Percentiles rank a stretch among this genome's conserved stretches.
Conservation (phyloP, 2,888 invertebrate species). For the Myathropa florea region DNA sequence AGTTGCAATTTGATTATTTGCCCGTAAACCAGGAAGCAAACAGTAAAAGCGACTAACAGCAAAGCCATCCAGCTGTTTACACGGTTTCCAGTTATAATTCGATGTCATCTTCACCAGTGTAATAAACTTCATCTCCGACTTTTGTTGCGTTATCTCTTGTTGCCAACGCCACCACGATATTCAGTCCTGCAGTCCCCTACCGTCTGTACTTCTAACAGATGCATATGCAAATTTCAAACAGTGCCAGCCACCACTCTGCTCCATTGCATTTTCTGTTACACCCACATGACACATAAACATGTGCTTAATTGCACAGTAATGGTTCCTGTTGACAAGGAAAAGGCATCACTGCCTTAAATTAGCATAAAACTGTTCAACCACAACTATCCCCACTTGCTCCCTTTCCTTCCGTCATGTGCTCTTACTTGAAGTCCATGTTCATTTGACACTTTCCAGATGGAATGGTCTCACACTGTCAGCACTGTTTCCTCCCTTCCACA, state of each 20-base stretch:
- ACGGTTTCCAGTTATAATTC: constrained; percentile 59
- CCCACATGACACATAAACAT: constrained; percentile 73
- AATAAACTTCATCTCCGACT: constrained; percentile 60
- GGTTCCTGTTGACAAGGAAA: constrained; percentile 75
- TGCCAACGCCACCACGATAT: constrained; percentile 1
- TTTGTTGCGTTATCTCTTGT: constrained; percentile 49
- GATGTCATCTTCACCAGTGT: constrained; percentile 58
- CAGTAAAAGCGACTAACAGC: neutral
- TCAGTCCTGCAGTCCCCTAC: neutral
- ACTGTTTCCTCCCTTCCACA: constrained; percentile 36
- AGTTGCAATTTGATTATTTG: neutral
- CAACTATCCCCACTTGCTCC: neutral
- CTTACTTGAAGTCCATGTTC: constrained; percentile 35
- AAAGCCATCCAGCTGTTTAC: constrained; percentile 28
- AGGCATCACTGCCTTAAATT: constrained; percentile 72
- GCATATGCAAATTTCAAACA: constrained; percentile 65
- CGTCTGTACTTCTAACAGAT: constrained; percentile 2
- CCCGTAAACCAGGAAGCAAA: neutral
- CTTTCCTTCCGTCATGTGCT: constrained; percentile 3
- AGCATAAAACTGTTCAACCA: constrained; percentile 67
- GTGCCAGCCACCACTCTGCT: constrained; percentile 22
- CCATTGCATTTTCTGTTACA: constrained; percentile 58
- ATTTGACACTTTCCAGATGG: constrained; percentile 58
- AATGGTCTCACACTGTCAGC: constrained; percentile 32
- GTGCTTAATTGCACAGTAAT: constrained; percentile 75